Percentiles rank a stretch among this genome's conserved stretches.
Evolutionary conservation across 1,140 invertebrate species (phyloP).

Genomic region (Rhyzopertha dominica): DNA sequence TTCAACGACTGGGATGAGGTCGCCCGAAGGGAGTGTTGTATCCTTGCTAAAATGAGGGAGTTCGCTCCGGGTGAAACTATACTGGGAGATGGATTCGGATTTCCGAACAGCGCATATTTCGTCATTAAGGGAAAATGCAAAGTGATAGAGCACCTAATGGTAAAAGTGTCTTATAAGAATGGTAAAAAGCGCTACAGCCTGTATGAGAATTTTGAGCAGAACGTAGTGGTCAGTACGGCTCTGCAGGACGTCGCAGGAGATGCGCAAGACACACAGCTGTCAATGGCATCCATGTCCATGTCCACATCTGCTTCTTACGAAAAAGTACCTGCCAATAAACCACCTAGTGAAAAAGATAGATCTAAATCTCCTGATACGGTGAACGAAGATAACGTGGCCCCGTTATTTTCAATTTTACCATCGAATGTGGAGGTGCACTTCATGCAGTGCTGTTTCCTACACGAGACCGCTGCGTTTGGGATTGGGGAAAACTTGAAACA

Average conservation of each 20-base stretch:
- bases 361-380: neutral
- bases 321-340: neutral
- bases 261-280: neutral
- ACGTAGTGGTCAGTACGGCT: neutral
- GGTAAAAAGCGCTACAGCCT: constrained; percentile 48
- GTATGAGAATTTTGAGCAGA: too few relatives aligned
- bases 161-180: constrained; percentile 40
- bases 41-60: constrained; percentile 55
- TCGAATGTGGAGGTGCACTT: constrained; percentile 45
- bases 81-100: constrained; percentile 57
- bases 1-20: constrained; percentile 57
- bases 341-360: neutral
- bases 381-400: neutral
- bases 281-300: neutral
- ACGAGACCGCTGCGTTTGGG: constrained; percentile 47
- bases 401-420: constrained; percentile 10
- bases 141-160: constrained; percentile 56
- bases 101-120: constrained; percentile 60
- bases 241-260: neutral
- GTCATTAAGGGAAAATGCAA: constrained; percentile 56
- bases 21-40: constrained; percentile 57
- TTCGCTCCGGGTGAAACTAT: constrained; percentile 54
- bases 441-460: constrained; percentile 49
- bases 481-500: constrained; percentile 57
- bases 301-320: neutral